Base-by-base conservation (phyloP, 2,888 invertebrate species). In the Cerastis rubricosa region DNA sequence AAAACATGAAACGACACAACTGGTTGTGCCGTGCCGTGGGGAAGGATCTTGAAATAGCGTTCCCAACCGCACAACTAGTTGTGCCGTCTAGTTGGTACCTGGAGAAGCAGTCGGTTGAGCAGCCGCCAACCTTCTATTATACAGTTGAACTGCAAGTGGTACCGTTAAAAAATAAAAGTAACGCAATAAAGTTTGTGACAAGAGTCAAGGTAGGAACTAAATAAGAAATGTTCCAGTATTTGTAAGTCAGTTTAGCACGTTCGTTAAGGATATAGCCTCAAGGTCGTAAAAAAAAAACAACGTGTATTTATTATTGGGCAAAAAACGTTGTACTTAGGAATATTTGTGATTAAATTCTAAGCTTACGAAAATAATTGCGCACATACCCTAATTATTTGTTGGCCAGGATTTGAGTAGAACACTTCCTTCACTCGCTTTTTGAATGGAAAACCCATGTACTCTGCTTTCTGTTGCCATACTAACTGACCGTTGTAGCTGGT, bases 361-460 rank as follows among this genome's bases (percentile, higher is more conserved):
- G 57, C 5, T 25, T 29, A 49, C 3, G 11, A n/a, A 51, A 69
- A 57, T n/a, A 0, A 70, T 64, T 45, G 49, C 29, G 17, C 17
- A 49, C 81, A 63, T 77, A 83, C 89, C 84, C 68, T 88, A 71
- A 89, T 86, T 17, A 91, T 79, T 87, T 92, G 90, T 80, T 93
- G 93, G 9, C 86, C 85, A 14, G 94, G 91, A 78, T 94, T 94
- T 0, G 93, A 89, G 80, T 90, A 95, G 82, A 96, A 96, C 2
- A 92, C 80, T 86, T 94, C 92, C 80, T 95, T 96, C 0, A 94
- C 93, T 65, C 95, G 90, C 80, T 95, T 95, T 76, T 90, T 93
- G 68, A 95, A 95, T 0, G 94, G 95, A 61, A 94, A 80, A 12
- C 90, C 91, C 85, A 90, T 90, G 72, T 94, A 95, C 2, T 95